Evolutionary conservation across 2,888 invertebrate genomes (phyloP).

Genomic region (Muschampia plurimacula): DNA sequence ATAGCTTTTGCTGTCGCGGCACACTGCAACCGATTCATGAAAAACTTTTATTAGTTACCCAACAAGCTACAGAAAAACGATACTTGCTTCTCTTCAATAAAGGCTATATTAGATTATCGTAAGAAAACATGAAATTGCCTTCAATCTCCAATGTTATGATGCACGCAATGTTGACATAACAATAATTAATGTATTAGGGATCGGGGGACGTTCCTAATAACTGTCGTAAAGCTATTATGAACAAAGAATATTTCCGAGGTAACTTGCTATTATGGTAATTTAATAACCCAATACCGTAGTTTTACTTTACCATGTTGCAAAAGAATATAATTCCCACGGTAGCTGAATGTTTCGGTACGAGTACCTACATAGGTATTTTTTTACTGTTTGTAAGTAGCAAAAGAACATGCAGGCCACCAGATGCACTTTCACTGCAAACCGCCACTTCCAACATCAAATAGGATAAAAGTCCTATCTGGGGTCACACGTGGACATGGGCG

Average conservation of each 20-base stretch:
- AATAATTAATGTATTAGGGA: conserved; percentile 57
- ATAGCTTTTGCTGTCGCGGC: background rate
- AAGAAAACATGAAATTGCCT: conserved; percentile 20
- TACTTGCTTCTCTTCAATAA: conserved; percentile 32
- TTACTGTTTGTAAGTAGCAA: no score
- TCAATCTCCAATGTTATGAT: conserved; percentile 34
- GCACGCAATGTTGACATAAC: conserved; percentile 59
- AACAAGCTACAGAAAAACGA: conserved; percentile 4
- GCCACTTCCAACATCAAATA: no score
- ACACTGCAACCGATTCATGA: conserved; percentile 29
- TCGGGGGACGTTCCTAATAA: conserved; percentile 50
- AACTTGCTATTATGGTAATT: conserved; percentile 31
- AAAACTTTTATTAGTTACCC: conserved; percentile 15
- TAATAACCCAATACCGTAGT: background rate
- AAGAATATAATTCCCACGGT: no score
- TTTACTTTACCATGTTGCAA: no score
- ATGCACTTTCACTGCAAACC: no score
- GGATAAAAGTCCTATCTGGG: no score
- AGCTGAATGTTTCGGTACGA: no score
- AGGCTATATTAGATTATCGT: conserved; percentile 34
- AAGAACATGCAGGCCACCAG: no score
- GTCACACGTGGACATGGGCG: no score
- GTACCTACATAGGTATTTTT: no score
- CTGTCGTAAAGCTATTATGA: conserved; percentile 37
- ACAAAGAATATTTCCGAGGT: conserved; percentile 12